phyloP scores from a whole-genome alignment of 1,140 invertebrate species.

The Drosophila pseudoananassae region DNA sequence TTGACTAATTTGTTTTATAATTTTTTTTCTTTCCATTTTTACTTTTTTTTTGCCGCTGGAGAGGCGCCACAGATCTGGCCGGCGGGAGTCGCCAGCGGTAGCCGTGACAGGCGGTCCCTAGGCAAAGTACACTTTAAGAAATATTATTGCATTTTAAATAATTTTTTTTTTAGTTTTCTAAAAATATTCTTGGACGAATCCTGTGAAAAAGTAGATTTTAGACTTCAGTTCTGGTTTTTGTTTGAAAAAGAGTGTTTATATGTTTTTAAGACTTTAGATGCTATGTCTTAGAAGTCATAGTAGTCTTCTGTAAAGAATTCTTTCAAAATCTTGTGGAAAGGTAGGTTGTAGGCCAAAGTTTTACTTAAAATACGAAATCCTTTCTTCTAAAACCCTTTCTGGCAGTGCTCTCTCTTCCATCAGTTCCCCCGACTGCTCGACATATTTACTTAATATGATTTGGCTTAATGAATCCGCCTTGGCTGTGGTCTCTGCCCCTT shows the following conservation, averaged over 20 bases:
- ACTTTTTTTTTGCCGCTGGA: not conserved
- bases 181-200: too few relatives aligned
- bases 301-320: too few relatives aligned
- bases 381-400: constrained; percentile 5
- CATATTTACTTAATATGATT: constrained; percentile 72
- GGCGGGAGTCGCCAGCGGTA: constrained; percentile 54
- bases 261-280: too few relatives aligned
- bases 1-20: constrained; percentile 80
- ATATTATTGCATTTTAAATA: not conserved
- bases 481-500: constrained; percentile 43
- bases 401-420: constrained; percentile 3
- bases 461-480: constrained; percentile 68
- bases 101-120: constrained; percentile 60
- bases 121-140: constrained; percentile 22
- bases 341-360: too few relatives aligned
- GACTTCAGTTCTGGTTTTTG: too few relatives aligned
- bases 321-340: too few relatives aligned
- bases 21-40: not conserved
- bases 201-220: too few relatives aligned
- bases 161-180: not conserved
- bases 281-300: too few relatives aligned
- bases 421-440: constrained; percentile 38
- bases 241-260: too few relatives aligned
- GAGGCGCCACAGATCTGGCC: constrained; percentile 59
- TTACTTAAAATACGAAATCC: too few relatives aligned